Percentiles rank a stretch among this genome's conserved stretches.
Conservation (phyloP, 2,888 invertebrate genomes). For the Ophonus ardosiacus region DNA sequence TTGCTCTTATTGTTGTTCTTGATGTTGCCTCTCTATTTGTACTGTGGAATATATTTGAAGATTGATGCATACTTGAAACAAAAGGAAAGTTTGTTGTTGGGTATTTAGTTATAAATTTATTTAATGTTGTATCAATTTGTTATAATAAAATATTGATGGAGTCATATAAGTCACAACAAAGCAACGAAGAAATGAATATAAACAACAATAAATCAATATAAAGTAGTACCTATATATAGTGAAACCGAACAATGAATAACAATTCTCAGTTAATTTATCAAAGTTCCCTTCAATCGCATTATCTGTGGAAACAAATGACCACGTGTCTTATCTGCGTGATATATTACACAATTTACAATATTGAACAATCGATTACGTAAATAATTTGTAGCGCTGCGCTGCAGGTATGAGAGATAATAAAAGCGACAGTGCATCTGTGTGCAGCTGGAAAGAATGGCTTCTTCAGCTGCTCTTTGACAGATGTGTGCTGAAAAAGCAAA, state of each 20-base stretch:
- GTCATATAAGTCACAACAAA: not conserved
- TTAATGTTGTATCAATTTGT: not conserved
- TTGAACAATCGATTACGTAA: slow-evolving; percentile 34
- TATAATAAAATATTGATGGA: not conserved
- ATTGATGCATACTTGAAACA: too few relatives aligned
- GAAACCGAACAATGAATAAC: slow-evolving; percentile 15
- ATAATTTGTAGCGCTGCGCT: slow-evolving; percentile 3
- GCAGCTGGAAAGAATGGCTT: slow-evolving; percentile 31
- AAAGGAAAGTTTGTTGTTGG: too few relatives aligned
- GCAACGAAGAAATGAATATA: not conserved
- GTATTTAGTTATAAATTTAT: too few relatives aligned
- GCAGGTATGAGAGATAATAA: not conserved
- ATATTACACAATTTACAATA: slow-evolving; percentile 40
- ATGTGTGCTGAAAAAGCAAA: slow-evolving; percentile 25
- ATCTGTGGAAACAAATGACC: slow-evolving; percentile 16
- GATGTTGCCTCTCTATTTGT: too few relatives aligned
- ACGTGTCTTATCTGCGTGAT: slow-evolving; percentile 20
- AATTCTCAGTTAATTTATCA: slow-evolving; percentile 25
- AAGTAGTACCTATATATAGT: not conserved
- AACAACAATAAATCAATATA: slow-evolving; percentile 6
- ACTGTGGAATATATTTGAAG: too few relatives aligned
- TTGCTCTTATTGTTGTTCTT: too few relatives aligned
- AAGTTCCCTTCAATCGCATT: not conserved
- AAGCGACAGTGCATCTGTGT: slow-evolving; percentile 3
- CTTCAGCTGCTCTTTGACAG: slow-evolving; percentile 37